A percentile compares a stretch with the other conserved stretches of the same genome.
These are phyloP conservation scores for Drosophila nigrodunni DNA, from an alignment of 1,140 invertebrate species.

Conservation along the genomic window DNA sequence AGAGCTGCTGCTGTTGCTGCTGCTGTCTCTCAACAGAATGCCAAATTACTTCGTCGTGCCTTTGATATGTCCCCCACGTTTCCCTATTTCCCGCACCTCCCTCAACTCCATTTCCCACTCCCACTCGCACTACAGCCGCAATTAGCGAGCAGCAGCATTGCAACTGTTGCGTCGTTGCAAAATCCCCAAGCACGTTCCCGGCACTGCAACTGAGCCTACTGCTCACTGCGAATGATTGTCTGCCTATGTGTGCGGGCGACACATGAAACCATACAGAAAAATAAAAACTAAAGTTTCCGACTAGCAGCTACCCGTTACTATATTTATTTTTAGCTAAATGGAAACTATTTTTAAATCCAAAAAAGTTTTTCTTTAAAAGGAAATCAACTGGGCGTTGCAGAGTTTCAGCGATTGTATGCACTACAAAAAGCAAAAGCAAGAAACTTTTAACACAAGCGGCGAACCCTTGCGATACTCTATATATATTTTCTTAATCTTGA, in stretches of 20 bases:
- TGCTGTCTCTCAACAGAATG: constrained; percentile 50
- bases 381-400: too few relatives aligned
- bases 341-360: too few relatives aligned
- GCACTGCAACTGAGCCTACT: constrained; percentile 36
- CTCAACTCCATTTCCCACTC: neutral
- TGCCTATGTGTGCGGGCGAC: neutral
- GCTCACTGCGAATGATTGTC: neutral
- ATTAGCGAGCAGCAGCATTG: constrained; percentile 61
- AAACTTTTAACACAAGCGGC: neutral
- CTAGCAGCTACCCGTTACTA: too few relatives aligned
- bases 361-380: too few relatives aligned
- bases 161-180: constrained; percentile 39
- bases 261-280: constrained; percentile 18
- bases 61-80: constrained; percentile 69
- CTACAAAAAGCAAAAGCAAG: too few relatives aligned
- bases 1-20: neutral
- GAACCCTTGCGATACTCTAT: neutral
- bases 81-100: neutral
- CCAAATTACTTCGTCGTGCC: constrained; percentile 55
- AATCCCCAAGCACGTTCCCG: constrained; percentile 35
- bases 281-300: constrained; percentile 2
- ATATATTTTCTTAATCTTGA: neutral
- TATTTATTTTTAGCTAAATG: too few relatives aligned
- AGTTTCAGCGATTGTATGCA: too few relatives aligned
- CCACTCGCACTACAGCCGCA: constrained; percentile 42